phyloP scores from a whole-genome alignment of 2,113 vertebrate species.

The Mustela nigripes region DNA sequence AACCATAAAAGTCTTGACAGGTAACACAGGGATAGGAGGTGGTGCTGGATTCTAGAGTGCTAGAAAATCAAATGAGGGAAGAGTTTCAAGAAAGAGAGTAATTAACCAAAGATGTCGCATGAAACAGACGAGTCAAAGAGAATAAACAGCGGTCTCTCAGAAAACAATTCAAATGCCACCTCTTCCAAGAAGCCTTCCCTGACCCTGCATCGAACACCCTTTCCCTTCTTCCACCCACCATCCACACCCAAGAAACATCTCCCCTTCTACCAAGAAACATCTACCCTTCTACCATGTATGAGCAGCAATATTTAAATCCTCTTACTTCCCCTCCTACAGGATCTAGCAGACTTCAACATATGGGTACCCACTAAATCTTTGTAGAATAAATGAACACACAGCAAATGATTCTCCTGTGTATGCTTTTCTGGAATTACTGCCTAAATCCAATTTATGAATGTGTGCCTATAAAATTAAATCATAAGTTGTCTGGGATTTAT shows the following conservation, averaged over 20 bases:
- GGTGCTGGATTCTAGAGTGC: background rate
- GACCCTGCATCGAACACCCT: background rate
- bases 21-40: background rate
- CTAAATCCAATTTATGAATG: slow-evolving; percentile 59
- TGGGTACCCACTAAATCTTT: background rate
- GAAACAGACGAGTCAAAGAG: background rate
- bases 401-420: background rate
- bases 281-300: background rate
- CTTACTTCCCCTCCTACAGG: background rate
- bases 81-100: background rate
- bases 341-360: background rate
- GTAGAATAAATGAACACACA: slow-evolving; percentile 14
- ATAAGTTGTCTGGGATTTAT: slow-evolving; percentile 27
- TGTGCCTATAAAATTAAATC: slow-evolving; percentile 32
- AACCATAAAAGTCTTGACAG: background rate
- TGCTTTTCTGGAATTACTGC: slow-evolving; percentile 44
- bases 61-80: background rate
- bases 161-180: background rate
- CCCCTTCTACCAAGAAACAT: background rate
- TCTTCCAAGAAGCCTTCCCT: background rate
- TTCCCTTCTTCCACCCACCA: background rate
- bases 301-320: background rate
- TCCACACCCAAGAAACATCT: background rate
- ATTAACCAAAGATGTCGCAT: background rate
- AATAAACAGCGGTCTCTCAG: background rate